Evolutionary conservation across 2,113 vertebrate species (phyloP).

Genomic region (Callospermophilus lateralis): DNA sequence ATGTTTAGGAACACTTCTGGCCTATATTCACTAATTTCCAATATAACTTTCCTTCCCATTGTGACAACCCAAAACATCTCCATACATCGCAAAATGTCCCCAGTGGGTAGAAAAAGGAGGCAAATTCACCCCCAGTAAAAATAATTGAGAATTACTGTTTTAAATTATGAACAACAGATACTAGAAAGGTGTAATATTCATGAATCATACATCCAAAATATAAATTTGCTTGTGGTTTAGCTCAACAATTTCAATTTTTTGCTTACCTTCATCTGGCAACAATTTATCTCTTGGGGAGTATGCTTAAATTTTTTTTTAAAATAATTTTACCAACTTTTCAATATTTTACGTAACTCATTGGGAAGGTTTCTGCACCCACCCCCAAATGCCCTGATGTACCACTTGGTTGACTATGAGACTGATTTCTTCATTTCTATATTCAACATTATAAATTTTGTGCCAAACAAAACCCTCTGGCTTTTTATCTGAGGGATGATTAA

Average conservation of each 20-base stretch:
- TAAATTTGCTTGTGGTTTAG: background rate
- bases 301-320: background rate
- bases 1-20: background rate
- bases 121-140: background rate
- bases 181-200: background rate
- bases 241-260: background rate
- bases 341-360: background rate
- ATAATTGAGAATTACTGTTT: background rate
- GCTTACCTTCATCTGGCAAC: background rate
- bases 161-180: background rate
- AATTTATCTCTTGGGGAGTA: background rate
- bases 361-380: background rate
- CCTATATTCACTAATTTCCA: background rate
- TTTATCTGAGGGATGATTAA: background rate
- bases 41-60: background rate
- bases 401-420: background rate
- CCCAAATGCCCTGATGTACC: background rate
- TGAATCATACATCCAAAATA: background rate
- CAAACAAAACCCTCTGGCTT: background rate
- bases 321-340: background rate
- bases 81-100: background rate
- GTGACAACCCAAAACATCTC: background rate
- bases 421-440: slow-evolving; percentile 15
- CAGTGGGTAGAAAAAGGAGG: no score
- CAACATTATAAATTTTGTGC: background rate